Evolutionary conservation across 2,113 vertebrate genomes (phyloP), one percentile per base, ranked within the genome.

Genomic region (Bolborhynchus lineola): DNA sequence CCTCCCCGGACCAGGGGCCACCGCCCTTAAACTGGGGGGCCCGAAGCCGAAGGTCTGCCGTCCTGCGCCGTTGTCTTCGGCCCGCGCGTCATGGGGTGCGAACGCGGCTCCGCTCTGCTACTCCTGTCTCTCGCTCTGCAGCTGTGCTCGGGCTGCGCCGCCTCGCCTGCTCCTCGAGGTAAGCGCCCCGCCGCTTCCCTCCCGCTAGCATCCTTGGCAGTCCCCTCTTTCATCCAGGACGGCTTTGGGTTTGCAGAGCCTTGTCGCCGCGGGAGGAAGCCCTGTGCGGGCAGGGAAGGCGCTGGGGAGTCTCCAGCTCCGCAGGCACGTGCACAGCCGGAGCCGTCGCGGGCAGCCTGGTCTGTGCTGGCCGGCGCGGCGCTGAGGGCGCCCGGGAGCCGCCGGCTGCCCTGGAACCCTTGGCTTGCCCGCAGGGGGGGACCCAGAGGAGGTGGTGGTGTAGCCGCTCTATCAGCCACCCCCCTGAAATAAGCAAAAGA

Each of bases 81-180:
- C 35, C 47, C 13, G 50, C 24, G 31, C 42, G 65, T 55, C 49
- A 80, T 82, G 92, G 77, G 88, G 78, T 79, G 39, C 44, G 90
- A 90, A 95, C 92, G 95, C 79, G 82, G 80, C 14, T 39, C 81
- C 42, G 46, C 88, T 1, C 53, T 82, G 67, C 49, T 83, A 79
- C 94, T 98, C 70, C 94, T 98, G 96, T 98, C 98, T 95, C 87
- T 98, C 78, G 93, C 98, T 88, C 97, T 99, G 87, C 98, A 98
- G 94, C 97, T 98, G 9, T 94, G 97, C 92, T 96, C 95, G 31
- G 93, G 94, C 19, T 91, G 98, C 26, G 88, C 92, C 26, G 86
- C 90, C 53, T 98, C 97, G 88, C 95, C 98, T 59, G 95, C 98
- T 80, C 98, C 98, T 20, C 98, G 98, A 92, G 98, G 99, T 99